phyloP scores from a whole-genome alignment of 2,888 invertebrate genomes.

The Petrolisthes manimaculis region DNA sequence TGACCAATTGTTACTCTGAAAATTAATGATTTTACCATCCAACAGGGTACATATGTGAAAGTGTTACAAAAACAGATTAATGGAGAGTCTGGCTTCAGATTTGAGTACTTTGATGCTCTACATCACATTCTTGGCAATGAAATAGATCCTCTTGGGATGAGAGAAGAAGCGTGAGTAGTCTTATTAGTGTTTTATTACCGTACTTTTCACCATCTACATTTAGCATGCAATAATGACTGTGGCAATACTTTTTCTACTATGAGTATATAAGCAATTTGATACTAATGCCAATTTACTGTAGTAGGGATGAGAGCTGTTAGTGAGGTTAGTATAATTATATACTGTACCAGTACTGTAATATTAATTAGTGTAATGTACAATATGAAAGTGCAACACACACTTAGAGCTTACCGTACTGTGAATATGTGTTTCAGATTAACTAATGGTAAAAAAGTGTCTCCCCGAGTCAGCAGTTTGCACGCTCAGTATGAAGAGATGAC shows the following conservation, averaged over 20 bases:
- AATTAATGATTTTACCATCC: background rate
- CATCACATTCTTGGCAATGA: slow-evolving; percentile 62
- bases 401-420: too few species aligned
- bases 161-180: slow-evolving; percentile 49
- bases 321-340: background rate
- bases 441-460: too few species aligned
- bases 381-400: too few species aligned
- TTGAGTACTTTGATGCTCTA: slow-evolving; percentile 61
- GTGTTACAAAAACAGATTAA: slow-evolving; percentile 61
- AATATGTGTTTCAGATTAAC: too few species aligned
- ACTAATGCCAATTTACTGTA: too few species aligned
- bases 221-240: background rate
- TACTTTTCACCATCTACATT: background rate
- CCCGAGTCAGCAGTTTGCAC: too few species aligned
- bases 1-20: too few species aligned
- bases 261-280: background rate
- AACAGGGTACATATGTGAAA: slow-evolving; percentile 52
- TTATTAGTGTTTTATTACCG: background rate
- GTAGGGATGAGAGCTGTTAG: too few species aligned
- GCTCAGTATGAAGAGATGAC: too few species aligned
- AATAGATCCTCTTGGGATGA: slow-evolving; percentile 59
- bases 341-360: background rate
- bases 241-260: background rate
- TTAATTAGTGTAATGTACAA: too few species aligned
- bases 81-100: slow-evolving; percentile 50